Evolutionary conservation across 2,113 vertebrate species (phyloP).

Genomic region (Isichthys henryi): DNA sequence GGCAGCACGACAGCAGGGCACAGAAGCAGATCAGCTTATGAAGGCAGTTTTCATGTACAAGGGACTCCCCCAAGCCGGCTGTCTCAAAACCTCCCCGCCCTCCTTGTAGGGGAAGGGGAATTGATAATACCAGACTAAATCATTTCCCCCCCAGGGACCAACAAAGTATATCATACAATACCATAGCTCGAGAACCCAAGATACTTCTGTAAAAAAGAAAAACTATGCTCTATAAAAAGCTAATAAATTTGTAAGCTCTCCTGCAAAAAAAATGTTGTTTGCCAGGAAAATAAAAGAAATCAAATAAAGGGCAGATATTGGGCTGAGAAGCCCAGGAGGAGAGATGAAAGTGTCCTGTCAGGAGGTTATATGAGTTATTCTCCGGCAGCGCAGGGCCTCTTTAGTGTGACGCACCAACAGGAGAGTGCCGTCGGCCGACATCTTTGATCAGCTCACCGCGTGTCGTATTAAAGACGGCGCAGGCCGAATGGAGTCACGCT

Average conservation of each 20-base stretch:
- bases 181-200: neutral
- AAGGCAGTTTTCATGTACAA: neutral
- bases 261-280: constrained; percentile 11
- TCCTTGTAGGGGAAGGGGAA: neutral
- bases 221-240: neutral
- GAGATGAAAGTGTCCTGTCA: neutral
- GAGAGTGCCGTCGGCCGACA: neutral
- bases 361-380: neutral
- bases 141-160: neutral
- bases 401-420: neutral
- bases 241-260: neutral
- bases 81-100: neutral
- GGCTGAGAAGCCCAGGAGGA: neutral
- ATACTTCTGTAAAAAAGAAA: neutral
- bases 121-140: neutral
- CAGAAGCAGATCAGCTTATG: neutral
- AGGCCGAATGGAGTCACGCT: neutral
- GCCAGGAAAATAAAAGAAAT: neutral
- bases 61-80: neutral
- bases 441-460: constrained; percentile 2
- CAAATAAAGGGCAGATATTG: neutral
- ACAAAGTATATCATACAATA: neutral
- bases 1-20: neutral
- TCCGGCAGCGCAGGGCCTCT: neutral
- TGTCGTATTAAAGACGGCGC: neutral